Evolutionary conservation across 2,888 invertebrate species (phyloP), one percentile per base, ranked within the genome.

Genomic region (Yponomeuta malinellus): DNA sequence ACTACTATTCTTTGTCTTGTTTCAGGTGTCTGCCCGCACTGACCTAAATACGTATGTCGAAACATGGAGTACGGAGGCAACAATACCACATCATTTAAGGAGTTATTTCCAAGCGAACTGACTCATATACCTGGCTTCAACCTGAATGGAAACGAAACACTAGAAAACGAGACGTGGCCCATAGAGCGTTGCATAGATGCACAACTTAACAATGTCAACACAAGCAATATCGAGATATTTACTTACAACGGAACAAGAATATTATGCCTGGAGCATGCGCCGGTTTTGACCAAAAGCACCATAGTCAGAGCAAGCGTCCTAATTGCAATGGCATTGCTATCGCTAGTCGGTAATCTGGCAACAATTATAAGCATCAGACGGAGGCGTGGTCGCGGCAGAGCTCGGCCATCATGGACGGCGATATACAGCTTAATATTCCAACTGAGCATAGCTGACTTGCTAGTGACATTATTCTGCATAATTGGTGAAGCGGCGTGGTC

Each of bases 401-500:
- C 93, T 0, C 90, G 94, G 10, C 94, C 95, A 31, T 93, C 93
- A 10, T 95, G 94, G 93, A 95, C 95, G 59, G 95, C 95, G 0
- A 95, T 95, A 74, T 96, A 97, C 78, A 95, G 95, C 68, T 87
- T 97, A 67, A 96, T 97, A 78, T 94, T 96, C 71, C 96, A 97
- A 81, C 88, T 97, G n/a, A 96, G 96, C 15, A 93, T 96, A 70
- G 96, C 97, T 1, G 97, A 97, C 86, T 90, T 97, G 23, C 87
- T 97, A 43, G 97, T 97, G 6, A 96, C 97, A 0, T 89, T 96
- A 68, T 96, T 96, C 84, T 97, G 97, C 81, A 94, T 97, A 74
- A 94, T 95, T 4, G 96, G 96, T 0, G 97, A 97, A 78, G 96
- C 96, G 0, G 93, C 95, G 0, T 97, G 97, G 97, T 95, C 94